A percentile compares a stretch with the other conserved stretches of the same genome.
These are phyloP conservation scores for Drosophila stalkeri DNA, from an alignment of 2,888 invertebrate genomes.

Conservation along the genomic window DNA sequence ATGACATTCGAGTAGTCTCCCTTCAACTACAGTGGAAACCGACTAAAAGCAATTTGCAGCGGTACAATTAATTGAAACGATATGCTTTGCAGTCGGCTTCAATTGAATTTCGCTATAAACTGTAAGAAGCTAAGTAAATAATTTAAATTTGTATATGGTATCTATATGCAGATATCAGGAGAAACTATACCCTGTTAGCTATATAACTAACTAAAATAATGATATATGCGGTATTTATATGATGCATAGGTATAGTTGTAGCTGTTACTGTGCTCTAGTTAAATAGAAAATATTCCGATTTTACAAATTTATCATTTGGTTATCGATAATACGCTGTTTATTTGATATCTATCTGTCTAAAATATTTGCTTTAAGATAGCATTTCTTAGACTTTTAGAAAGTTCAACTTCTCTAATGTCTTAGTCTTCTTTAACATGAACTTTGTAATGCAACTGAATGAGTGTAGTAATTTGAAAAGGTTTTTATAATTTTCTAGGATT, in stretches of 20 bases:
- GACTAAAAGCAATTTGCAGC: not conserved
- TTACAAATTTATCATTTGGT: not conserved
- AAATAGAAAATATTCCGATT: not conserved
- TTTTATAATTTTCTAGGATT: not conserved
- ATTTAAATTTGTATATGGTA: not conserved
- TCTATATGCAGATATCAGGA: too few relatives aligned
- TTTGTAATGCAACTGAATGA: not conserved
- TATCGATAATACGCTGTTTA: not conserved
- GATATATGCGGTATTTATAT: too few relatives aligned
- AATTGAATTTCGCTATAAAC: not conserved
- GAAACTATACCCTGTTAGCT: too few relatives aligned
- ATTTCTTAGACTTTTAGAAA: too few relatives aligned
- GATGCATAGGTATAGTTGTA: not conserved
- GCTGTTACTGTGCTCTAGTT: not conserved
- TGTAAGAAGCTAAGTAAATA: not conserved
- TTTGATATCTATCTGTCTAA: not conserved
- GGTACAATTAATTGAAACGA: not conserved
- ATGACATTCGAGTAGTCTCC: constrained; percentile 28
- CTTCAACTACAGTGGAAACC: constrained; percentile 8
- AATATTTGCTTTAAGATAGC: not conserved
- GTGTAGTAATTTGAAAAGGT: not conserved
- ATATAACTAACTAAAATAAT: too few relatives aligned
- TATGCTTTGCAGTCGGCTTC: not conserved
- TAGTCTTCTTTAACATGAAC: not conserved
- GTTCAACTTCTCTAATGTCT: not conserved